Conservation (phyloP, 2,113 vertebrate genomes). For the Limanda limanda region DNA sequence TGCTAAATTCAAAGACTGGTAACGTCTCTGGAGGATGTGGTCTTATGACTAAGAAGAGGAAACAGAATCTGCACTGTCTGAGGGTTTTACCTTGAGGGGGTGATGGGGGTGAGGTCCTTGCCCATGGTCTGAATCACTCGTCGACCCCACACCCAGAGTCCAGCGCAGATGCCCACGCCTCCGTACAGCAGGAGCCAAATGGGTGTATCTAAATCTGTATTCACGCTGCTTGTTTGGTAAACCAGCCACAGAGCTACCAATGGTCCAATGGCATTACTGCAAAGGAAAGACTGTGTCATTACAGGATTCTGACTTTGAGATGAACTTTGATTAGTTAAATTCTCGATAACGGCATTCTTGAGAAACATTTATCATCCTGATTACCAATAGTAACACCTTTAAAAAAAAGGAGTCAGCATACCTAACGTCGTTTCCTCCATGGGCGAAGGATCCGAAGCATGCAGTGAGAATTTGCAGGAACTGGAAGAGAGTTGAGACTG, state of each 20-base stretch:
- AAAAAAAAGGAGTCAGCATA: constrained; percentile 58
- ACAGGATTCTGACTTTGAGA: not conserved
- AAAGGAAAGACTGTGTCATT: constrained; percentile 1
- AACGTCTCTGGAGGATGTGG: constrained; percentile 50
- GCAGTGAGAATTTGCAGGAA: constrained; percentile 98
- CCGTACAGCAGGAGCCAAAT: constrained; percentile 96
- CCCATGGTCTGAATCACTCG: constrained; percentile 99
- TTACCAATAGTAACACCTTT: not conserved
- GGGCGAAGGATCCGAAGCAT: constrained; percentile 98
- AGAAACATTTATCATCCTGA: not conserved
- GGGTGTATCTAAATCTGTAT: constrained; percentile 83
- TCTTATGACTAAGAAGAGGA: constrained; percentile 20
- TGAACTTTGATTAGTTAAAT: not conserved
- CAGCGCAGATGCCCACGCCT: constrained; percentile 92
- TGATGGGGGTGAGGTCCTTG: constrained; percentile 95
- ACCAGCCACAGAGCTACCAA: constrained; percentile 93
- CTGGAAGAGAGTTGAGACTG: constrained; percentile 95
- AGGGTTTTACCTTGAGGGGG: constrained; percentile 82
- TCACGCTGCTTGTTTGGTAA: constrained; percentile 82
- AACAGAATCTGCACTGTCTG: constrained; percentile 15
- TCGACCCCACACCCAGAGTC: constrained; percentile 98
- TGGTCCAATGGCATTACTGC: constrained; percentile 97
- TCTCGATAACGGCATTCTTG: not conserved
- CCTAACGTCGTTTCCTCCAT: constrained; percentile 98
- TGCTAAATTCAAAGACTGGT: constrained; percentile 22